Evolutionary conservation across 2,797 vertebrate species (phyloP).

Genomic region (Gymnothorax javanicus): DNA sequence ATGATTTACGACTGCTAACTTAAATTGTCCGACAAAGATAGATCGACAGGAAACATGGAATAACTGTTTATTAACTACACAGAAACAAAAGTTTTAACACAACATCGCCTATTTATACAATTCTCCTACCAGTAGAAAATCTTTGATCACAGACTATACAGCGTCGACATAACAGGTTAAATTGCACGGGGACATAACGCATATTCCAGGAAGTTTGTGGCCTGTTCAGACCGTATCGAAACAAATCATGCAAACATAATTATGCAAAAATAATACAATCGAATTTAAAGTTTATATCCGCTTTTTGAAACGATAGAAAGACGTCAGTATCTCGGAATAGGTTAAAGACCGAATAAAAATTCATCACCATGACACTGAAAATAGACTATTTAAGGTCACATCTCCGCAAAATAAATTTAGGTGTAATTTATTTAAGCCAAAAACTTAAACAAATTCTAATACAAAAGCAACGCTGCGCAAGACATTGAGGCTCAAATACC

Average conservation of each 20-base stretch:
- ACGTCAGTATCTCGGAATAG: background rate
- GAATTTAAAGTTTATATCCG: background rate
- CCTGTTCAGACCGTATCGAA: background rate
- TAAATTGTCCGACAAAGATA: background rate
- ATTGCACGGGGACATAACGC: no score
- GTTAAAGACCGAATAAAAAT: background rate
- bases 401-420: background rate
- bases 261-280: background rate
- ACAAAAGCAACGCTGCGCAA: background rate
- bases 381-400: background rate
- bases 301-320: background rate
- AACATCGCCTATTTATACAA: background rate
- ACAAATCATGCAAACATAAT: background rate
- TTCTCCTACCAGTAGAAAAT: background rate
- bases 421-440: background rate
- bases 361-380: background rate
- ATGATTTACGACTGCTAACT: background rate
- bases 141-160: background rate
- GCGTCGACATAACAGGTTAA: background rate
- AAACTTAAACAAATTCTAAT: background rate
- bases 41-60: background rate
- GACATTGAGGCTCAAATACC: background rate
- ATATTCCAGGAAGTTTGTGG: background rate
- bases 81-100: background rate
- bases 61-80: background rate